phyloP scores from a whole-genome alignment of 2,797 vertebrate species.

The Neosilurus mollespiculum region DNA sequence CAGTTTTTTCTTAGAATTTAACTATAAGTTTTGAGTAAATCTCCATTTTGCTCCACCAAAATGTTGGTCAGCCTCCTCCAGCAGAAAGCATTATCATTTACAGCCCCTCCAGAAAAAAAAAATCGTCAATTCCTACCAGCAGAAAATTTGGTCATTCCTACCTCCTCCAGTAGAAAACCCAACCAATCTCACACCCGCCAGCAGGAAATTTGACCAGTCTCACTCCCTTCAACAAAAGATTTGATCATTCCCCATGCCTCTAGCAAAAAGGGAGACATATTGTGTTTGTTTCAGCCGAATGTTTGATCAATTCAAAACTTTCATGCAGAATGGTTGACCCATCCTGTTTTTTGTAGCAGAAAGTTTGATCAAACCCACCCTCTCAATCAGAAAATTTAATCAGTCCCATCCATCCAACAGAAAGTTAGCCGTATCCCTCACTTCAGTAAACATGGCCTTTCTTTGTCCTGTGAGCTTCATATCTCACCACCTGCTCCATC shows the following conservation, averaged over 20 bases:
- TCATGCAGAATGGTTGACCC: not conserved
- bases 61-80: not conserved
- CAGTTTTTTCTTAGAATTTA: no score
- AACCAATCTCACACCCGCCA: not conserved
- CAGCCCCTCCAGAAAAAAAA: no score
- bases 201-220: not conserved
- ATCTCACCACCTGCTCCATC: not conserved
- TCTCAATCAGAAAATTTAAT: not conserved
- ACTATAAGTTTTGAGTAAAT: no score
- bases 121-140: no score
- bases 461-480: constrained; percentile 2
- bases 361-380: not conserved
- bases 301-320: not conserved
- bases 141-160: not conserved
- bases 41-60: not conserved
- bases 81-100: not conserved
- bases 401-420: not conserved
- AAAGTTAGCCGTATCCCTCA: not conserved
- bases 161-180: no score
- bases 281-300: not conserved
- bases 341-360: no score
- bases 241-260: not conserved
- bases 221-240: not conserved
- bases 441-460: not conserved
- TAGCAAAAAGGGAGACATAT: no score